Base-by-base conservation (phyloP, 2,113 vertebrate species). In the Ctenomys sociabilis region DNA sequence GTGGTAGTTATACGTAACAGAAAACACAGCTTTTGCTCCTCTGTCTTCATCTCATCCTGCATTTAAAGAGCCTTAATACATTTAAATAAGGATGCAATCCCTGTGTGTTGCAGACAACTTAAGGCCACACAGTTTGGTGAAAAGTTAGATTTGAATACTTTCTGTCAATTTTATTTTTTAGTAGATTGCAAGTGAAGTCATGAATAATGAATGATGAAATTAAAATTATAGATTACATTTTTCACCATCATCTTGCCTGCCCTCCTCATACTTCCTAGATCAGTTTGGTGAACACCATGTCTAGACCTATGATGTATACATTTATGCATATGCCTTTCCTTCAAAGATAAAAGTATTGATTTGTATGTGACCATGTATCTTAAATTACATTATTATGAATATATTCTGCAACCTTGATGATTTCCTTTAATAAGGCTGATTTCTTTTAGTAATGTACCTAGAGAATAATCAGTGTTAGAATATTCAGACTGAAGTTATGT, bases 71-170 rank as follows among this genome's bases (percentile, higher is more conserved):
- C 24, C 30, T 40, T 26, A 49, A 43, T 28, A 35, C 14, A 24
- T 35, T 64, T 84, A 92, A 89, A 66, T 57, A 37, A 73, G 85
- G 17, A 37, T 28, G 1, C 73, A 61, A 75, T 68, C n/a, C 68
- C 80, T 94, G 90, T 57, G 45, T 92, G 81, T 93, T 87, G 52
- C 54, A 75, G 73, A 28, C 21, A 52, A 66, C 40, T 82, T 12
- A 22, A 80, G 64, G 52, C 64, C 63, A 30, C 63, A 75, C 21
- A 5, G 1, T 78, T 88, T 43, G 10, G 52, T 93, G 66, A 94
- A 61, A 83, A 84, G n/a, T 54, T 84, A n/a, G 26, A 35, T 59
- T 95, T 93, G 30, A 78, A 85, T n/a, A 73, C 57, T 95, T 92
- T 45, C 49, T 88, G 3, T 70, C 40, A 77, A 2, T 83, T 72